Percentiles rank a stretch among this genome's conserved stretches.
These are phyloP conservation scores for Ibidorhyncha struthersii DNA, from an alignment of 2,113 vertebrate genomes.

Conservation along the genomic window DNA sequence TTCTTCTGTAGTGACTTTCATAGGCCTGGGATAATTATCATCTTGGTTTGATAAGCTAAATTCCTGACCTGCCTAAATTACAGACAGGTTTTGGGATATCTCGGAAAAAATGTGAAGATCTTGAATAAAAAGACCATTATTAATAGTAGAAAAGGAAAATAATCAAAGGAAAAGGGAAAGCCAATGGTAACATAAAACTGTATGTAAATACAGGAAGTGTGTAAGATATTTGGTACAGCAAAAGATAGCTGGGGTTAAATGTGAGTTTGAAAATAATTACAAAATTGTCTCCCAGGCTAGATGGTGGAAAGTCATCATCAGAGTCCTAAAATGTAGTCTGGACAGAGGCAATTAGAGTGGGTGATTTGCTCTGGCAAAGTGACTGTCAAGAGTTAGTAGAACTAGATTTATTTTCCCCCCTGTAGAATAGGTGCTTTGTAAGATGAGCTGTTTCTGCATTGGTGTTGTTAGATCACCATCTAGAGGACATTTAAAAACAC, in stretches of 20 bases:
- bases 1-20: background rate
- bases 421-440: background rate
- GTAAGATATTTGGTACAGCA: background rate
- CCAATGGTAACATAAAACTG: background rate
- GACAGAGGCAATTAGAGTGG: background rate
- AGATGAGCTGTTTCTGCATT: background rate
- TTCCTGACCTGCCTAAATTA: background rate
- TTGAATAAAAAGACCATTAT: background rate
- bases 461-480: constrained; percentile 44
- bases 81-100: background rate
- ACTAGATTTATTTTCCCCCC: background rate
- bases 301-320: background rate
- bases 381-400: background rate
- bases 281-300: background rate
- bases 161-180: background rate
- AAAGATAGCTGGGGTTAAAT: background rate
- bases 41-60: background rate
- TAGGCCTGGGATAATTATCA: background rate
- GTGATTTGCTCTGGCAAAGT: background rate
- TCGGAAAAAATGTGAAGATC: background rate
- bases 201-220: background rate
- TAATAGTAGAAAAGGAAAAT: background rate
- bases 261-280: background rate
- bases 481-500: constrained; percentile 28
- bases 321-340: background rate